Base-by-base conservation (phyloP, 2,888 invertebrate genomes). In the Erebia ligea region DNA sequence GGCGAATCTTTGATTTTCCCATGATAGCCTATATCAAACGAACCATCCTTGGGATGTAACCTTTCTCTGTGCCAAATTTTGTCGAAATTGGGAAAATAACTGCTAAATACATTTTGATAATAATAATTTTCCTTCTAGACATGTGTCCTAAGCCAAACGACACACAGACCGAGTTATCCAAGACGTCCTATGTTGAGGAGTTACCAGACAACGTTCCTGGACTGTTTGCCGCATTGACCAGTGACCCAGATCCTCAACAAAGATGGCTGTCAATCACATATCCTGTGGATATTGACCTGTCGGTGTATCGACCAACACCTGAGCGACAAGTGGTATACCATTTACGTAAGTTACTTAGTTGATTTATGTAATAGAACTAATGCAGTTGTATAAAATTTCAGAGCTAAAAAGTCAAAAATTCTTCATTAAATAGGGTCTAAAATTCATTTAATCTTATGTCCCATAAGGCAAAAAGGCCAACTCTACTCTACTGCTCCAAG, bases 121-220 rank as follows among this genome's bases (percentile, higher is more conserved):
- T n/a, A 2, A 34, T 21, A 42, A 68, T 9, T 42, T 57, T 66
- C 81, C 84, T 86, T 19, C 90, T 67, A 98, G 98, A 98, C 82
- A 95, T 98, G 91, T 98, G 98, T 84, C 98, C 98, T 0, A 97
- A 97, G 82, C 96, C 97, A 4, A 97, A 97, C 79, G 95, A 96
- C 78, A 96, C 97, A 1, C 95, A 95, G 76, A 96, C 96, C 68
- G 95, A 95, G 17, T 87, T 97, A 73, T 96, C 96, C 54, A 97
- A 97, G 83, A 81, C 91, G 0, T 98, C 98, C 19, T 96, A 98
- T 79, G 97, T 98, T 1, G 98, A 98, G 84, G 97, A 97, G 76
- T 94, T 97, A 54, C 94, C 95, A 19, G 97, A 98, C 75, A 96
- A 97, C 25, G 95, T 98, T 52, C 97, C 97, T 0, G 97, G 96